Evolutionary conservation across 2,888 invertebrate genomes (phyloP).

Genomic region (Mystacides longicornis): DNA sequence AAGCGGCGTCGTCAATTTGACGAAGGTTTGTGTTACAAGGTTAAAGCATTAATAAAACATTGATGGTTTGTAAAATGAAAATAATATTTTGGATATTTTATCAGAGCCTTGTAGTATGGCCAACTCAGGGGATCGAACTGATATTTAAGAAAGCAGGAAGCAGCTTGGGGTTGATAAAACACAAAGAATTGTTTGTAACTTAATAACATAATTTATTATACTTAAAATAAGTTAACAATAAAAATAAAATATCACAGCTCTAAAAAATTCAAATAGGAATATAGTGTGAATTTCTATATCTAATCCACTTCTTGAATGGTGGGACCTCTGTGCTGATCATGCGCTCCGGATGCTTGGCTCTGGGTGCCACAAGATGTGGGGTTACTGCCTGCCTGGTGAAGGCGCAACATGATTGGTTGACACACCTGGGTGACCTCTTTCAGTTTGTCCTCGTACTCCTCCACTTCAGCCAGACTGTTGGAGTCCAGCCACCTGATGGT

Average conservation of each 20-base stretch:
- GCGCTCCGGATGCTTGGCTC: neutral
- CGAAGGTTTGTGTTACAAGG: too few species aligned
- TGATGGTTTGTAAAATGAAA: too few species aligned
- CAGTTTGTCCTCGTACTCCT: slow-evolving; percentile 54
- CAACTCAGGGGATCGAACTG: too few species aligned
- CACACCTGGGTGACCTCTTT: slow-evolving; percentile 54
- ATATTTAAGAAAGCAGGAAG: neutral
- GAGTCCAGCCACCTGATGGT: slow-evolving; percentile 64
- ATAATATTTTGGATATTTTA: too few species aligned
- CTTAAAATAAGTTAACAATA: too few species aligned
- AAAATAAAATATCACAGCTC: too few species aligned
- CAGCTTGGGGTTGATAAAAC: neutral
- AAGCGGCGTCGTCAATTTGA: too few species aligned
- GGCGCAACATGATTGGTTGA: slow-evolving; percentile 45
- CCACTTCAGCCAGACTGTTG: slow-evolving; percentile 57
- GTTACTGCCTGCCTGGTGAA: neutral
- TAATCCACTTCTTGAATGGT: slow-evolving; percentile 39
- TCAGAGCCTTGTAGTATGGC: too few species aligned
- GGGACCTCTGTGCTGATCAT: slow-evolving; percentile 29
- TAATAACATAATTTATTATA: too few species aligned
- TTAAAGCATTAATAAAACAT: too few species aligned
- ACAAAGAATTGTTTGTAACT: neutral
- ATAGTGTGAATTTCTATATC: slow-evolving; percentile 13
- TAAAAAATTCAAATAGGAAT: too few species aligned
- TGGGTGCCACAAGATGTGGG: neutral